Base-by-base conservation (phyloP, 2,888 invertebrate genomes). In the Tupiocoris notatus region DNA sequence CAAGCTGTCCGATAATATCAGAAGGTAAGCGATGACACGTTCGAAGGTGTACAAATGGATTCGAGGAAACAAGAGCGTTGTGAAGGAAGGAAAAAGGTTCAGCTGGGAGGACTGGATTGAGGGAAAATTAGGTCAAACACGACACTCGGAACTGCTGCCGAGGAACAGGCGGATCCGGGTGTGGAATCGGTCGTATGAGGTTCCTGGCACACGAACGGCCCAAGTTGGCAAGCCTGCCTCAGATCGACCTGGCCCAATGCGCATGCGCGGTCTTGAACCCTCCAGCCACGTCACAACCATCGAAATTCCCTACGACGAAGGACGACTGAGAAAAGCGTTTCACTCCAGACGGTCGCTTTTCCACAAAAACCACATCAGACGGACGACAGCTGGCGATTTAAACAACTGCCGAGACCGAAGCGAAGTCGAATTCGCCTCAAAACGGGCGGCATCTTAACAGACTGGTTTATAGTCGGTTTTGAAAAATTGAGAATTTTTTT, bases 171-270 rank as follows among this genome's bases (percentile, higher is more conserved):
- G 66, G 66, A 22, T 66, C n/a, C 56, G 22, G 23, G 39, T 7
- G 59, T 59, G 20, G 61, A 39, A 39, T 39, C 12, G 39, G 39
- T 7, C 39, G 39, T 24, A 24, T n/a, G n/a, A 58, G 6, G 67
- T 17, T 67, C 23, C 21, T 2, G 68, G 39, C 39, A 39, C 39
- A 16, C 20, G 63, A 68, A n/a, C 57, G 18, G 20, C 2, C 24
- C 20, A 70, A 7, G 73, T 73, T 73, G 73, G 73, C 62, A 61
- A 7, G 39, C 24, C 73, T 73, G 73, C 2, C 16, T 62, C 39
- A 73, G 73, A 73, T 73, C 73, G 73, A 73, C 73, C 73, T 62
- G 73, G 25, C 12, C n/a, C 54, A 18, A 20, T 12, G 73, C 73
- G 73, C 73, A 73, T 20, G 65, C 65, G 16, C 63, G 16, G 7